Evolutionary conservation across 1,140 invertebrate species (phyloP).

Genomic region (Drosophila parvula): DNA sequence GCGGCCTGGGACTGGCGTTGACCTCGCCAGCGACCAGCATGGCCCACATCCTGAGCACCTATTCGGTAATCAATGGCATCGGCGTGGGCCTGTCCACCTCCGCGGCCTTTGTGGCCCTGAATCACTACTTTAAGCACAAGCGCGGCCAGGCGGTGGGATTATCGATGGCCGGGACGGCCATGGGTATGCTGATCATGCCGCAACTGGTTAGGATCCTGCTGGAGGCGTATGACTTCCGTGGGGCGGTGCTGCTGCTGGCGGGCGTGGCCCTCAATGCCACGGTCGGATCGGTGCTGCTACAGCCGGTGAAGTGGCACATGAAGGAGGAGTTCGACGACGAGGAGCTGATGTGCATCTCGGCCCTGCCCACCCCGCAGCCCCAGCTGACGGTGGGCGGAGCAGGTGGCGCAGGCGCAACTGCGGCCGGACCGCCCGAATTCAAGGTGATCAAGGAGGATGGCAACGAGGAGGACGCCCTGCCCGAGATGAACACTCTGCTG

Average conservation of each 20-base stretch:
- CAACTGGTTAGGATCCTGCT: constrained; percentile 87
- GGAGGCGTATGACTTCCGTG: constrained; percentile 87
- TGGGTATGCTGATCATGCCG: constrained; percentile 91
- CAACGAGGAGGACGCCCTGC: constrained; percentile 84
- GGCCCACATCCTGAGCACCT: constrained; percentile 89
- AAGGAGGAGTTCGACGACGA: constrained; percentile 86
- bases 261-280: constrained; percentile 88
- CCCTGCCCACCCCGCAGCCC: constrained; percentile 68
- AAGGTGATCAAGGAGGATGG: constrained; percentile 84
- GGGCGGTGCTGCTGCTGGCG: constrained; percentile 88
- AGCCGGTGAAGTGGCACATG: constrained; percentile 88
- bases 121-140: constrained; percentile 90
- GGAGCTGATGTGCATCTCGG: constrained; percentile 85
- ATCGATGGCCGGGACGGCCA: constrained; percentile 90
- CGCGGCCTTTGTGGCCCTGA: constrained; percentile 89
- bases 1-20: constrained; percentile 87
- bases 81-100: constrained; percentile 89
- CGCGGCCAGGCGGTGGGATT: constrained; percentile 90
- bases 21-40: constrained; percentile 89
- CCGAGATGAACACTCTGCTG: constrained; percentile 80
- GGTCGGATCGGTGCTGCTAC: constrained; percentile 88
- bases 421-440: constrained; percentile 52
- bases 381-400: constrained; percentile 47
- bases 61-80: constrained; percentile 91
- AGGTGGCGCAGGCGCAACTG: constrained; percentile 25